phyloP scores from a whole-genome alignment of 1,140 invertebrate genomes.

The Drosophila simulans region DNA sequence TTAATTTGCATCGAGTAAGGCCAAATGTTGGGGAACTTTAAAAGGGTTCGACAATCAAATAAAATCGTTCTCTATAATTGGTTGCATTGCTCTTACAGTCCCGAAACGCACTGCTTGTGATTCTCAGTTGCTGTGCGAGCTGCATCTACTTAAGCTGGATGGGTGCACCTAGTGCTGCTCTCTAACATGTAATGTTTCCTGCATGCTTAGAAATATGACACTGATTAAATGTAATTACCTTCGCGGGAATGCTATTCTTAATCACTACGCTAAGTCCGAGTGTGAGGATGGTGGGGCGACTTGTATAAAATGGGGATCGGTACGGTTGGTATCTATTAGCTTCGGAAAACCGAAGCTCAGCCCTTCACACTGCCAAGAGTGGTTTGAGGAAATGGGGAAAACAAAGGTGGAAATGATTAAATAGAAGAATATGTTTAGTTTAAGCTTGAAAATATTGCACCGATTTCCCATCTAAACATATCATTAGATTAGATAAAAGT shows the following conservation, averaged over 20 bases:
- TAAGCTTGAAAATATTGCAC: neutral
- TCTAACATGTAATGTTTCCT: constrained; percentile 11
- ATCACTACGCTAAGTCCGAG: constrained; percentile 41
- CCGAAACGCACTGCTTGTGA: constrained; percentile 12
- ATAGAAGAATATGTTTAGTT: neutral
- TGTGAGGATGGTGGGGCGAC: constrained; percentile 2
- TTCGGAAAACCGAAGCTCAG: constrained; percentile 29
- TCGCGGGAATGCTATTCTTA: constrained; percentile 58
- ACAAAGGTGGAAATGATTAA: neutral
- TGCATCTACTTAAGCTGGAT: constrained; percentile 41
- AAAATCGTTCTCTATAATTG: neutral
- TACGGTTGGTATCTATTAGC: neutral
- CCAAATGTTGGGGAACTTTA: constrained; percentile 14
- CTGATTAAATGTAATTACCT: constrained; percentile 48
- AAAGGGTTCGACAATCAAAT: constrained; percentile 1
- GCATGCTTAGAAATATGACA: constrained; percentile 53
- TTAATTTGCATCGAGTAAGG: constrained; percentile 38
- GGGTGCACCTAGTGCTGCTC: constrained; percentile 26
- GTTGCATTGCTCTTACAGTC: constrained; percentile 14
- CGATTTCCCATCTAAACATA: neutral
- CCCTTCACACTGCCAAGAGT: constrained; percentile 30
- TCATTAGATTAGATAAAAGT: neutral
- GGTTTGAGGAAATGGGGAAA: neutral
- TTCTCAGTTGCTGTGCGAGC: constrained; percentile 23
- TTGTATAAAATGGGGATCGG: neutral